Conservation (phyloP, 2,113 vertebrate species). For the Dicrurus megarhynchus region DNA sequence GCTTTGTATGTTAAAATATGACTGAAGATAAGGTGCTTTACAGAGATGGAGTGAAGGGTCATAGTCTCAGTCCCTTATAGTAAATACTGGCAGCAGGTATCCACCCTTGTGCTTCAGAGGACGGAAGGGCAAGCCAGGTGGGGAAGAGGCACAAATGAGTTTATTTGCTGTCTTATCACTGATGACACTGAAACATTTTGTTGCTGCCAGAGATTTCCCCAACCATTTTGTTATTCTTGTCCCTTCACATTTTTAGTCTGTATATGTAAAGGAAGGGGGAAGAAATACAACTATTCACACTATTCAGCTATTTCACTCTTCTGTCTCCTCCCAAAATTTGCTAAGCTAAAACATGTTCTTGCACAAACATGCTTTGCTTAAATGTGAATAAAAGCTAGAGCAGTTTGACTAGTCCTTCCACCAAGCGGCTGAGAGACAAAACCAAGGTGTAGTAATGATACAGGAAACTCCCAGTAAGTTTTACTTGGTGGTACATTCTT, state of each 20-base stretch:
- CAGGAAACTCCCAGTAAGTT: not conserved
- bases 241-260: not conserved
- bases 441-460: not conserved
- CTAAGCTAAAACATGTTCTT: not conserved
- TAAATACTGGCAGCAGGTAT: not conserved
- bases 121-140: not conserved
- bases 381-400: not conserved
- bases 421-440: not conserved
- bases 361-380: not conserved
- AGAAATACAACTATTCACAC: not conserved
- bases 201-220: not conserved
- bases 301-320: not conserved
- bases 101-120: not conserved
- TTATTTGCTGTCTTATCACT: not conserved
- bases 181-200: not conserved
- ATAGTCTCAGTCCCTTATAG: not conserved
- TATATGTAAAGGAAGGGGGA: not conserved
- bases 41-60: not conserved
- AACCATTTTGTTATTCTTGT: not conserved
- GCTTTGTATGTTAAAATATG: not conserved
- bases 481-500: not conserved
- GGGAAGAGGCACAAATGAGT: not conserved
- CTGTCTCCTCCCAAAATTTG: not conserved
- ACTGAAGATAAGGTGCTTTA: not conserved
- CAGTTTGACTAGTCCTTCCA: not conserved